Conservation (phyloP, 2,797 vertebrate species). For the Eulemur rubriventer region DNA sequence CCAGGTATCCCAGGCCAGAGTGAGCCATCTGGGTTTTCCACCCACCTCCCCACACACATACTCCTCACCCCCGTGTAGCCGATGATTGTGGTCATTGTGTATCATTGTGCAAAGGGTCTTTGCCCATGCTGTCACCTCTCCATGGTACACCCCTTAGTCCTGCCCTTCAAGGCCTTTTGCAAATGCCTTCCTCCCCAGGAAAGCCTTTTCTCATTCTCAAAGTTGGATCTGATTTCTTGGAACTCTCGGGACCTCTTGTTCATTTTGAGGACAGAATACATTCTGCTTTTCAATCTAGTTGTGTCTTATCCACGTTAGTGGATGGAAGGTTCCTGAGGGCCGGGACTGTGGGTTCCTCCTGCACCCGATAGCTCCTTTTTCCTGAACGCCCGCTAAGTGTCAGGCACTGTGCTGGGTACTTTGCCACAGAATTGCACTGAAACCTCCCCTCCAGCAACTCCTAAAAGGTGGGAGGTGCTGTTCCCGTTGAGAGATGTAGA, state of each 20-base stretch:
- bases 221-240: not conserved
- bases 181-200: not conserved
- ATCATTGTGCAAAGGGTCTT: not conserved
- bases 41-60: rapidly evolving
- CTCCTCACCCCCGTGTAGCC: not conserved
- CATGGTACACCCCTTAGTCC: rapidly evolving
- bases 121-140: not conserved
- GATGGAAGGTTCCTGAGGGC: not conserved
- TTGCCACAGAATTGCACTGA: not conserved
- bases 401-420: not conserved
- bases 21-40: not conserved
- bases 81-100: not conserved
- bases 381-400: not conserved
- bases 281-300: not conserved
- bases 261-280: not conserved
- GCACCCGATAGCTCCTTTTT: not conserved
- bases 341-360: not conserved
- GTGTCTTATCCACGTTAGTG: not conserved
- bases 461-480: not conserved
- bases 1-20: not conserved
- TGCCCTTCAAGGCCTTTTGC: not conserved
- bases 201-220: not conserved
- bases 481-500: not conserved
- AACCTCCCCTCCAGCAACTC: not conserved
- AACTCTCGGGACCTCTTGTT: not conserved